Evolutionary conservation across 2,888 invertebrate genomes (phyloP), one percentile per base, ranked within the genome.

Genomic region (Phyllotreta striolata): DNA sequence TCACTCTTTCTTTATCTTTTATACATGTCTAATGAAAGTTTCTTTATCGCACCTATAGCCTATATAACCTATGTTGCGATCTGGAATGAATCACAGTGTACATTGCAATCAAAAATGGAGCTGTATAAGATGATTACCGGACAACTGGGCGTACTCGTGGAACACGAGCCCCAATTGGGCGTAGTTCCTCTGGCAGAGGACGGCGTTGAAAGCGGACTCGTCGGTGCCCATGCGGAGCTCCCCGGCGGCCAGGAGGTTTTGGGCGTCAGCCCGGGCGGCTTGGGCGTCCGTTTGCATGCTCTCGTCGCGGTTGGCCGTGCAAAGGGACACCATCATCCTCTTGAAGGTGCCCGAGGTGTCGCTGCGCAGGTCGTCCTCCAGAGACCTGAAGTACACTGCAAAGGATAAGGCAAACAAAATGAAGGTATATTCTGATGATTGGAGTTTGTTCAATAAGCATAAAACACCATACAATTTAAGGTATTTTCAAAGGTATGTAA

Each of bases 151-250:
- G 79, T 93, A 93, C 77, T 91, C 91, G 59, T 86, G 84, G 66
- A 78, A 79, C 37, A 85, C 81, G 62, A 81, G 76, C 12, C 81
- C 77, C 56, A 88, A 77, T 74, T 92, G 91, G 6, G 86, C 84
- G 72, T 85, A 87, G 77, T 88, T 91, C 70, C 93, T 88, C 57
- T 91, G 89, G 72, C 92, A 92, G 49, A 96, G 85, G 61, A 95
- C 87, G 66, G 89, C 87, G 80, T 93, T 93, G 83, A 96, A 94
- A 51, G 87, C 86, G 0, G 91, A 91, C 80, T 94, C 93, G 79
- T 94, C 93, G 0, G 95, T 95, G 58, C 95, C 93, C 56, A 91
- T 78, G 56, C 81, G 81, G 8, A 85, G 77, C 74, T 85, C 86
- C 0, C 73, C 72, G 24, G 72, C 72, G 9, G 66, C 49, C 9